phyloP scores from a whole-genome alignment of 2,888 invertebrate species.

The Isoperla grammatica region DNA sequence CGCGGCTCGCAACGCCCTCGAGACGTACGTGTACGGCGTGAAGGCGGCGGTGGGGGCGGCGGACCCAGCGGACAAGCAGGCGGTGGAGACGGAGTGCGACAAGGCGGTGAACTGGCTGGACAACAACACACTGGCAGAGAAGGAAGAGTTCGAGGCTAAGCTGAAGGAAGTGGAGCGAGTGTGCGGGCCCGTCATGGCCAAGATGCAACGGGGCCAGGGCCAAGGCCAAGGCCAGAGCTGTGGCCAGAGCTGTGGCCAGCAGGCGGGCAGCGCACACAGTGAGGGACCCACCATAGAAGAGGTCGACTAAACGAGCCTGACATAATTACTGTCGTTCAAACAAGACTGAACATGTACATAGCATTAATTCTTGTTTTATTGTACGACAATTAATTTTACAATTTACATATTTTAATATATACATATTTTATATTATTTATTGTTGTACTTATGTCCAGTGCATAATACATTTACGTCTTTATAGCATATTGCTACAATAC shows the following conservation, averaged over 20 bases:
- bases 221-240: constrained; percentile 34
- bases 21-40: constrained; percentile 40
- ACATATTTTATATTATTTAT: no score
- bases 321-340: no score
- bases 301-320: constrained; percentile 49
- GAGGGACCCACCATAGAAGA: constrained; percentile 48
- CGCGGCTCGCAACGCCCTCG: constrained; percentile 45
- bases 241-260: constrained; percentile 34
- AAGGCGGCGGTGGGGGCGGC: constrained; percentile 41
- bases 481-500: no score
- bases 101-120: constrained; percentile 67
- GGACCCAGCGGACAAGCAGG: constrained; percentile 40
- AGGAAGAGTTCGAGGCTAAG: constrained; percentile 58
- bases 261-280: constrained; percentile 41
- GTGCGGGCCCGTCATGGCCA: constrained; percentile 47
- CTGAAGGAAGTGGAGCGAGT: constrained; percentile 54
- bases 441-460: no score
- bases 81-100: constrained; percentile 49
- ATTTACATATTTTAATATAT: no score
- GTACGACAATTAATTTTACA: no score
- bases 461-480: no score
- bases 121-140: constrained; percentile 57
- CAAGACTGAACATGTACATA: no score
- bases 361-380: no score
- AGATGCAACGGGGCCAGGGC: constrained; percentile 36